Percentiles rank a stretch among this genome's conserved stretches.
phyloP scores from a whole-genome alignment of 2,888 invertebrate species.

The Callinectes sapidus region DNA sequence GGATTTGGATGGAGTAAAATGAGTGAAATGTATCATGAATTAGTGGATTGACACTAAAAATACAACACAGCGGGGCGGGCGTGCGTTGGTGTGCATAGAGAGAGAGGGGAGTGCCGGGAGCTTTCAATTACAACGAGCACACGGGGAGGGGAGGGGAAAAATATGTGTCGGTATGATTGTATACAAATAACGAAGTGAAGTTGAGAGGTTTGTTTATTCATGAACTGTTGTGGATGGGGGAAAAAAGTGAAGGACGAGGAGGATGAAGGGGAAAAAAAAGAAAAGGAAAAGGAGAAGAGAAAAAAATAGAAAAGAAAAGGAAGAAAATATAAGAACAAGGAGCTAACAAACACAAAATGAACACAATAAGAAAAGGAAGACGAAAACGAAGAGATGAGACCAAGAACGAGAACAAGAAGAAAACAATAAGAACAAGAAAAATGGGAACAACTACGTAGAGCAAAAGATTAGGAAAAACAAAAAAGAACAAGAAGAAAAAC shows the following conservation, averaged over 20 bases:
- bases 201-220: not conserved
- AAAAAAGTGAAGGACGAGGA: too few species aligned
- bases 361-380: not conserved
- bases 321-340: not conserved
- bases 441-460: too few species aligned
- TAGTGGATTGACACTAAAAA: not conserved
- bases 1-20: not conserved
- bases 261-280: not conserved
- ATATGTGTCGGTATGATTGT: not conserved
- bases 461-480: not conserved
- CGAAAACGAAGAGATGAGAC: not conserved
- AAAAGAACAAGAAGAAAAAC: not conserved
- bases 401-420: not conserved
- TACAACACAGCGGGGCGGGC: not conserved
- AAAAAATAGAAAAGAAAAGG: not conserved
- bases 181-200: not conserved
- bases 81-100: not conserved
- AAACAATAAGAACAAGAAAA: not conserved
- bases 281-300: not conserved
- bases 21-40: not conserved
- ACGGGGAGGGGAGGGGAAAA: not conserved
- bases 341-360: too few species aligned
- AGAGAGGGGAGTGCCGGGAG: not conserved
- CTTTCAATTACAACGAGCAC: not conserved
- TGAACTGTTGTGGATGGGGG: too few species aligned